Evolutionary conservation across 2,113 vertebrate species (phyloP).

Genomic region (Ptilonorhynchus violaceus): DNA sequence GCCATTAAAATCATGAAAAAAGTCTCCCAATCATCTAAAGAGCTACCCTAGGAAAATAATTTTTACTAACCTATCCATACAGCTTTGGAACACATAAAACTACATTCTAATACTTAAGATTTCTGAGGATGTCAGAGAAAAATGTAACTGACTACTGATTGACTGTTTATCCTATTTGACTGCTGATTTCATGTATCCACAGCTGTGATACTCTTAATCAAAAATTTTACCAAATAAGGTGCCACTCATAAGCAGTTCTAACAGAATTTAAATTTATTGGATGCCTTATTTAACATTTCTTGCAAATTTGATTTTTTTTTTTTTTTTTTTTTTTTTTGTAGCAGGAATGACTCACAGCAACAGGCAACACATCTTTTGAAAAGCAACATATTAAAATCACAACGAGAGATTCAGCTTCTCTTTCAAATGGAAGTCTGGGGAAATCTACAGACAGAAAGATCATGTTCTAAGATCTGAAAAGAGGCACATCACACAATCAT

Average conservation of each 20-base stretch:
- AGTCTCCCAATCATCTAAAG: background rate
- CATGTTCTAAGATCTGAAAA: background rate
- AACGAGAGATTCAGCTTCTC: background rate
- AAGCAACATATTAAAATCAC: background rate
- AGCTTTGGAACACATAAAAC: background rate
- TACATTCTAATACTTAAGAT: background rate
- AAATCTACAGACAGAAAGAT: background rate
- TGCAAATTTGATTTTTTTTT: background rate
- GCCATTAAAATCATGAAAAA: background rate
- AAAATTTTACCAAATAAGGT: background rate
- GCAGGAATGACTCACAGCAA: background rate
- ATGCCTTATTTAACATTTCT: background rate
- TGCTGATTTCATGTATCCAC: background rate
- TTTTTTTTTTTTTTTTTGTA: background rate
- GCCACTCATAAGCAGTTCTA: background rate
- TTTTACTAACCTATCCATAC: background rate
- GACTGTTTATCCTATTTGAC: background rate
- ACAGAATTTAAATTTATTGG: background rate
- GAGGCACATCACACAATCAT: background rate
- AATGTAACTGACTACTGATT: background rate
- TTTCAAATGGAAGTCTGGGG: background rate
- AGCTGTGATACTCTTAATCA: background rate
- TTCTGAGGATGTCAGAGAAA: background rate
- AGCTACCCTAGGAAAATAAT: background rate
- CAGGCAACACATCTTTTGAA: background rate